Evolutionary conservation across 1,140 invertebrate genomes (phyloP), one percentile per base, ranked within the genome.

Genomic region (Drepana arcuata): DNA sequence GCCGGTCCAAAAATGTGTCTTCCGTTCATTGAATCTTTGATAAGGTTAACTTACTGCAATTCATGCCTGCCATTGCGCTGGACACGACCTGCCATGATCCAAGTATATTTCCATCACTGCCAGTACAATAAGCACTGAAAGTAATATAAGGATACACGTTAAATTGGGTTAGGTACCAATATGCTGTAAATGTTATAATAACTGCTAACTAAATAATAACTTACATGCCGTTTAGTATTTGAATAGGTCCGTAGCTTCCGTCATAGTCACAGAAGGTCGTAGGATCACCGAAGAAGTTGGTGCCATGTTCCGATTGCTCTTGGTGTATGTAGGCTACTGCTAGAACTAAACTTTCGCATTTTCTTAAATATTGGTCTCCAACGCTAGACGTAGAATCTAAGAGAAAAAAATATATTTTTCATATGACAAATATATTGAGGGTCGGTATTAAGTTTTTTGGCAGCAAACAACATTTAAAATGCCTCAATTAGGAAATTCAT

Each of bases 291-390:
- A 80, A 58, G 42, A 77, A 70, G 6, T 41, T 65, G 2, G 83
- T 85, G 7, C 86, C 87, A 50, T 88, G 87, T 12, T 67, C 58
- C 2, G 64, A 60, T 34, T 86, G 72, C 43, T 86, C 78, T 9
- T 77, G 64, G 16, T 63, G 60, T 25, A 88, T 73, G 28, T 61
- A 62, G 5, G 49, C 53, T 33, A 84, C 64, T 1, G 85, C 86
- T 31, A 83, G 67, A 13, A 71, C 64, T 14, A 84, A 48, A 60
- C 87, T 89, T 56, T 89, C 87, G 59, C 88, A 89, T 62, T 84
- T 74, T 47, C 87, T 62, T 25, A 88, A 49, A 50, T 89, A 89
- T 52, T 84, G 72, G 14, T 68, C 62, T 2, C 87, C 87, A 16
- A 73, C 41, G 2, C 43, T 18, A 21, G 51, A 45, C 11, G 45